These are phyloP conservation scores for Drosophila murphyi DNA, from an alignment of 1,140 invertebrate genomes.

Conservation along the genomic window DNA sequence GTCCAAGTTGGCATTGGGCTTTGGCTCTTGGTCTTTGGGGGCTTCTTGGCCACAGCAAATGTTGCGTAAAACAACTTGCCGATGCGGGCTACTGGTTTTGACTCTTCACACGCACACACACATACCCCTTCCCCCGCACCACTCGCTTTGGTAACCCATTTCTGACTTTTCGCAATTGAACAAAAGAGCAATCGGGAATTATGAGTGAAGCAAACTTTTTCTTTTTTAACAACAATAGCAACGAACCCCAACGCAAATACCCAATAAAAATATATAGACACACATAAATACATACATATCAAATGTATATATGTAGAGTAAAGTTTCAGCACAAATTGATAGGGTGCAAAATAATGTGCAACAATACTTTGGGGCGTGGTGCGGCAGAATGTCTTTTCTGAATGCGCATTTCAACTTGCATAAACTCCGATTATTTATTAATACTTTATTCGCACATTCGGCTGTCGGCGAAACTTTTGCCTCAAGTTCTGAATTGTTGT, in stretches of 20 bases:
- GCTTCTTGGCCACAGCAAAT: slow-evolving; percentile 62
- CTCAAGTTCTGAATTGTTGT: slow-evolving; percentile 39
- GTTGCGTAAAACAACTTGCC: slow-evolving; percentile 78
- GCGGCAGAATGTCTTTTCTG: slow-evolving; percentile 59
- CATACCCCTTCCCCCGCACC: background rate
- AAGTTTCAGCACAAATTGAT: slow-evolving; percentile 50
- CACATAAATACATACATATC: background rate
- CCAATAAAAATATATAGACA: slow-evolving; percentile 31
- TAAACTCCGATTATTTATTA: slow-evolving; percentile 52
- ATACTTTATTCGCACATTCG: slow-evolving; percentile 52
- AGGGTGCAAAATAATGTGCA: slow-evolving; percentile 74
- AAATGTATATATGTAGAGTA: slow-evolving; percentile 11
- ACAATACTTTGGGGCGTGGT: slow-evolving; percentile 55
- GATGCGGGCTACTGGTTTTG: slow-evolving; percentile 46
- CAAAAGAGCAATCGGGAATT: slow-evolving; percentile 81
- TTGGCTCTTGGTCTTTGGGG: slow-evolving; percentile 32
- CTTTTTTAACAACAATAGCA: slow-evolving; percentile 57
- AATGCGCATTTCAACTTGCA: slow-evolving; percentile 44
- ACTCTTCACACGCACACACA: background rate
- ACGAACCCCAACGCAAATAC: slow-evolving; percentile 49
- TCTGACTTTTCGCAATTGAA: slow-evolving; percentile 65
- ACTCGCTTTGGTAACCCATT: background rate
- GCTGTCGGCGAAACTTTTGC: slow-evolving; percentile 70
- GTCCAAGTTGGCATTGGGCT: slow-evolving; percentile 47
- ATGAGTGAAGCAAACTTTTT: slow-evolving; percentile 70